Percentiles rank a stretch among this genome's conserved stretches.
Evolutionary conservation across 2,888 invertebrate genomes (phyloP).

Genomic region (Rhynchonema sp.): DNA sequence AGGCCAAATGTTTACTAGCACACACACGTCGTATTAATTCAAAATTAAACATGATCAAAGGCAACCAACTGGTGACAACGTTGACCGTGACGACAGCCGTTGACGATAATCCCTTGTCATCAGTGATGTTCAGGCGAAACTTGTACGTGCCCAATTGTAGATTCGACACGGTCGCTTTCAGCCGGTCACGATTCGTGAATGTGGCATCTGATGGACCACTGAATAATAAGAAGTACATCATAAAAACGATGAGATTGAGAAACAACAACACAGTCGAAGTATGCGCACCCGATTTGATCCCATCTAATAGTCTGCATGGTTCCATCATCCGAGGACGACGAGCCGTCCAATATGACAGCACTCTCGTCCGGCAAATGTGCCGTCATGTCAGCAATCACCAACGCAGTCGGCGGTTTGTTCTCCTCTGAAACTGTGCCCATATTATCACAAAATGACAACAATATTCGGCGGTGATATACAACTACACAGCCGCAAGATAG

Average conservation of each 20-base stretch:
- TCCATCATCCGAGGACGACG: not conserved
- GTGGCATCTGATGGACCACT: not conserved
- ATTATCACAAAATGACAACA: no score
- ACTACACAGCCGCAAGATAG: no score
- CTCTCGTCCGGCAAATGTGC: not conserved
- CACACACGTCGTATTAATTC: no score
- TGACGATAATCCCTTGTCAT: not conserved
- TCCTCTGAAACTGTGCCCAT: not conserved
- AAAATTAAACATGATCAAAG: no score
- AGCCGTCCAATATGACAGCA: not conserved
- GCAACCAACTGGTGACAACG: no score
- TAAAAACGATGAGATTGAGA: no score
- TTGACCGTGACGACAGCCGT: not conserved
- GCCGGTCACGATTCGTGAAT: not conserved
- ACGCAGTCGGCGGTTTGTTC: not conserved
- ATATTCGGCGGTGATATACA: no score
- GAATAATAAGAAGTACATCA: no score
- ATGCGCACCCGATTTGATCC: not conserved
- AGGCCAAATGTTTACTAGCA: no score
- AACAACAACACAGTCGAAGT: not conserved
- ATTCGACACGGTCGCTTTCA: not conserved
- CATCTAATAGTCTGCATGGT: not conserved
- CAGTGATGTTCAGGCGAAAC: not conserved
- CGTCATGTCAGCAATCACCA: not conserved
- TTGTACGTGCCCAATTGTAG: not conserved